Evolutionary conservation across 2,888 invertebrate species (phyloP), one percentile per base, ranked within the genome.

Genomic region (Thumatha senex): DNA sequence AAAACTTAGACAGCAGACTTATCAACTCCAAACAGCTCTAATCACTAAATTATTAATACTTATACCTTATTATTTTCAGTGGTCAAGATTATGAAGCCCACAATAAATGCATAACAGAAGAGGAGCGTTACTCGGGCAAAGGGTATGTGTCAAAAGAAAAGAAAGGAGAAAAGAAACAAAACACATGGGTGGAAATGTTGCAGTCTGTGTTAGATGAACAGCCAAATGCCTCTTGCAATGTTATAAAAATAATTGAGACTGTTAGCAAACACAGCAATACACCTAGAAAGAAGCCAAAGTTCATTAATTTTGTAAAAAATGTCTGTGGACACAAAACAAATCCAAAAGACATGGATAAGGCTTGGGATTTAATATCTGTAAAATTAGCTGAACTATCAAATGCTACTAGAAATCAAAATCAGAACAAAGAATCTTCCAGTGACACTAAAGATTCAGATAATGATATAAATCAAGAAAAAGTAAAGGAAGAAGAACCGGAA

Each of bases 131-230:
- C 78, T 95, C 97, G 7, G 97, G 95, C 0, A 96, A 96, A 82
- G 95, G 95, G 38, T 96, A 94, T 76, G 93, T 94, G 15, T 92
- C 94, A 4, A 96, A 95, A 74, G 93, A 94, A 49, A 96, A 96
- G 75, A 97, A 97, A 84, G 97, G 97, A 7, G 96, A 96, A 76
- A 93, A 93, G 60, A 98, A 98, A 76, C 98, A 98, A 80, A 95
- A 95, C 72, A 93, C 93, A 43, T 98, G 98, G 98, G 91, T 95
- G 12, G 94, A 95, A 74, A 92, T 94, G 80, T 92, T 97, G 11
- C 93, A 94, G 52, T 90, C 92, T 15, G 94, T 95, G 5, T 80
- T 96, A 13, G 92, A 93, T 30, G 93, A 92, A 58, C 92, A 93
- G 38, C 77, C 80, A 30, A 86, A 86, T 67, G 83, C 95, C 18